These are phyloP conservation scores for Monarcha castaneiventris DNA, from an alignment of 2,113 vertebrate species.

Conservation along the genomic window DNA sequence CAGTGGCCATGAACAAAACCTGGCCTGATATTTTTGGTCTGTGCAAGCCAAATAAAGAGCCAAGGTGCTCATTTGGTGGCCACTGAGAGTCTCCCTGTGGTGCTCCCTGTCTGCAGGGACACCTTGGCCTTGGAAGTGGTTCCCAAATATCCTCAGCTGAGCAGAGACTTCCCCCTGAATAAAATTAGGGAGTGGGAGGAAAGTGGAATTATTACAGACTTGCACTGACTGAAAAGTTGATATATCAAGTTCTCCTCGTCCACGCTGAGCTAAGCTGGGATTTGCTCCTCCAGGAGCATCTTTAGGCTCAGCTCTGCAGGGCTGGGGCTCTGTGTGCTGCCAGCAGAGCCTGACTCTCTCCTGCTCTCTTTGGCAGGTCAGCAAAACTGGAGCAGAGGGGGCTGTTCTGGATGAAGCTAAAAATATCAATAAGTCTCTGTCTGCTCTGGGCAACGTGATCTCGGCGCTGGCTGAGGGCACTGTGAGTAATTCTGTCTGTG, in stretches of 20 bases:
- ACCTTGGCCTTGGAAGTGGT: not conserved
- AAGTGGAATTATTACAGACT: not conserved
- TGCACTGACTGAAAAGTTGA: not conserved
- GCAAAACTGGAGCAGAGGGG: constrained; percentile 97
- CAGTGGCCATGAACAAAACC: not conserved
- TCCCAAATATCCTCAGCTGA: not conserved
- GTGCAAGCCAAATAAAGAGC: not conserved
- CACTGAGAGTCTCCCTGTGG: not conserved
- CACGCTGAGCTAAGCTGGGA: not conserved
- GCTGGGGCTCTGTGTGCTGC: not conserved
- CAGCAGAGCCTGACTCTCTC: not conserved
- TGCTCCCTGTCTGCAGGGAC: not conserved
- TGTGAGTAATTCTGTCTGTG: constrained; percentile 69
- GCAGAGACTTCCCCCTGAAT: not conserved
- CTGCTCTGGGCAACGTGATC: constrained; percentile 95
- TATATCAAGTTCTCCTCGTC: not conserved
- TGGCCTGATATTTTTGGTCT: not conserved
- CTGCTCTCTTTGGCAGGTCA: constrained; percentile 81
- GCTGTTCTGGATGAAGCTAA: constrained; percentile 96
- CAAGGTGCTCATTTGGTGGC: not conserved
- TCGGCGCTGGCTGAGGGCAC: constrained; percentile 94
- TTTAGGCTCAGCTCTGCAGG: not conserved
- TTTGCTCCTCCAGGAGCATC: not conserved
- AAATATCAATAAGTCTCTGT: constrained; percentile 99
- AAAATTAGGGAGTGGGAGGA: not conserved